phyloP scores from a whole-genome alignment of 1,140 invertebrate genomes.

The Solenopsis fugax region DNA sequence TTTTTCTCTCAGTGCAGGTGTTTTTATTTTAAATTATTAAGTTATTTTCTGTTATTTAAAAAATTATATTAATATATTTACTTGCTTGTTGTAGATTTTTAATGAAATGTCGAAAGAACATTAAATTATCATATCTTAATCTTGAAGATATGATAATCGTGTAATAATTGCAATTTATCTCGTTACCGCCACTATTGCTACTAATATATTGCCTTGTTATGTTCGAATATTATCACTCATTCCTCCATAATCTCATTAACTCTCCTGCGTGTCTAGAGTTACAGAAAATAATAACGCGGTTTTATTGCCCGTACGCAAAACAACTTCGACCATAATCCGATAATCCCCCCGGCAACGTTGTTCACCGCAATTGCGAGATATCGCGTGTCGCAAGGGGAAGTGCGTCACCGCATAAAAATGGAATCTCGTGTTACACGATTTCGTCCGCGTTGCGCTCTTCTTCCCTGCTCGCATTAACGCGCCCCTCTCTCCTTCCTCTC shows the following conservation, averaged over 20 bases:
- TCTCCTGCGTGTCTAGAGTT: conserved; percentile 17
- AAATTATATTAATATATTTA: neutral
- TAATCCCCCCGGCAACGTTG: conserved; percentile 44
- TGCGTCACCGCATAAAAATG: conserved; percentile 29
- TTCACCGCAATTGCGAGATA: conserved; percentile 51
- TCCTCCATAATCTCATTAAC: conserved; percentile 7
- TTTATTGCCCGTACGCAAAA: conserved; percentile 26
- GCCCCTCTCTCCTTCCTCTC: neutral
- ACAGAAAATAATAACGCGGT: conserved; percentile 43
- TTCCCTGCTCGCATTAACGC: conserved; percentile 13
- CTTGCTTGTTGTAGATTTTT: neutral
- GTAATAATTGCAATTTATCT: neutral
- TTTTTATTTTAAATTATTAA: conserved; percentile 7
- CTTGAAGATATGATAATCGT: neutral
- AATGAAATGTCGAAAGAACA: neutral
- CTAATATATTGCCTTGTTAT: neutral
- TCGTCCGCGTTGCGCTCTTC: conserved; percentile 7
- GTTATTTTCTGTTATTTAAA: neutral
- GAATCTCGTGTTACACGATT: conserved; percentile 51
- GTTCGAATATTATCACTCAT: neutral
- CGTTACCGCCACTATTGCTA: neutral
- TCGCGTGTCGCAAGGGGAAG: conserved; percentile 36
- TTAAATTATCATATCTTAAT: neutral
- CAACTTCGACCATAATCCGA: conserved; percentile 18
- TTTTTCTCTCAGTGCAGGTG: too few relatives aligned